Evolutionary conservation across 2,888 invertebrate genomes (phyloP), one percentile per base, ranked within the genome.

Genomic region (Drosophila niveifrons): DNA sequence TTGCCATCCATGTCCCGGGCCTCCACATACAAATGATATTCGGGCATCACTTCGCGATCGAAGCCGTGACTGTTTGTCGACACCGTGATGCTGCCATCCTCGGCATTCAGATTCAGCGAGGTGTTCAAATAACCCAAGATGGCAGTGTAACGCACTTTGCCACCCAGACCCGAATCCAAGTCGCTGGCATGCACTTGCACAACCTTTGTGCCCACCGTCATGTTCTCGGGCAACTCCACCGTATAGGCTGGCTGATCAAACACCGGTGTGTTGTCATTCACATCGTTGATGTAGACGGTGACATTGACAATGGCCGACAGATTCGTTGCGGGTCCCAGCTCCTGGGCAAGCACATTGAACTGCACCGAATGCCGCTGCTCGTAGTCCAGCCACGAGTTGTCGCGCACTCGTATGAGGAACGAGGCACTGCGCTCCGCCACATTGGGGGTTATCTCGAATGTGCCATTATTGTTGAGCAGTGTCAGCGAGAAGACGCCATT

Each of bases 201-300:
- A 1, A 97, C 95, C 83, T 94, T 94, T 0, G 95, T 94, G 17
- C 96, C 96, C 13, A 94, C 95, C 18, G 95, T 95, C 43, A 96
- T 95, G 90, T 97, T 96, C 92, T 98, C 98, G 0, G 95, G 94
- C 23, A 98, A 92, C 57, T 95, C 95, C 0, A 95, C 96, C 31
- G 94, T 94, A 91, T 98, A 98, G 1, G 94, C 93, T 41, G 94
- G 92, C 78, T 95, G 94, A 11, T 94, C 93, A 90, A 98, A 98
- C 67, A 95, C 93, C 1, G 98, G 98, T 29, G 96, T 94, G 91
- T 98, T 97, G 91, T 98, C 98, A 89, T 98, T 98, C 8, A 96
- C 94, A 90, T 98, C 98, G 73, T 96, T 95, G 28, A 98, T 93
- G 85, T 96, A 95, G 10, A 98, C 96, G 1, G 95, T 95, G 0